A percentile compares a stretch with the other conserved stretches of the same genome.
Evolutionary conservation across 2,113 vertebrate genomes (phyloP).

Genomic region (Ariopsis seemanni): DNA sequence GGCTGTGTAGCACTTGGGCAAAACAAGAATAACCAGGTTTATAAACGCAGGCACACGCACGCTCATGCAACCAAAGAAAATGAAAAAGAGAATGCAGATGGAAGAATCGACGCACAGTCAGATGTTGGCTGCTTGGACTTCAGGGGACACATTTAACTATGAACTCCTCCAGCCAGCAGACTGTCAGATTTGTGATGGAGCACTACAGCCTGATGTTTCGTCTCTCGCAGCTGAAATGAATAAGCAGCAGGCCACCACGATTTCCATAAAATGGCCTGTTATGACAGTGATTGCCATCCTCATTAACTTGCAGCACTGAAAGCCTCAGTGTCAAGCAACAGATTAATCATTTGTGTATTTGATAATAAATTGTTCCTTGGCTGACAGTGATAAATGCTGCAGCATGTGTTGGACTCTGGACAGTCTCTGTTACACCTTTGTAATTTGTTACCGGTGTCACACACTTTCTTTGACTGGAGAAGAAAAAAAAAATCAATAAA

Average conservation of each 20-base stretch:
- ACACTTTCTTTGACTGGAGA: slow-evolving; percentile 37
- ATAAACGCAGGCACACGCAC: slow-evolving; percentile 35
- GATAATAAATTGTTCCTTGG: slow-evolving; percentile 47
- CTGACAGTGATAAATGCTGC: slow-evolving; percentile 54
- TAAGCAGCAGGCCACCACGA: slow-evolving; percentile 27
- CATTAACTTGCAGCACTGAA: slow-evolving; percentile 45
- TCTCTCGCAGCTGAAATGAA: slow-evolving; percentile 28
- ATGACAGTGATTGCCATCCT: slow-evolving; percentile 52
- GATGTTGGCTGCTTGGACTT: slow-evolving; percentile 32
- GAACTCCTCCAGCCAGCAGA: slow-evolving; percentile 30
- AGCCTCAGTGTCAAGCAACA: slow-evolving; percentile 43
- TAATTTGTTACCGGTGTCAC: slow-evolving; percentile 45
- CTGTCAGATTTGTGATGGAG: slow-evolving; percentile 33
- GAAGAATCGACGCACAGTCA: slow-evolving; percentile 4
- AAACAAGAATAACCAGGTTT: slow-evolving; percentile 64
- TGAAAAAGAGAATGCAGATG: not conserved
- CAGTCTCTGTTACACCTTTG: slow-evolving; percentile 46
- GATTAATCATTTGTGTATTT: slow-evolving; percentile 55
- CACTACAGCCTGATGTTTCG: not conserved
- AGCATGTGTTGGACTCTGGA: slow-evolving; percentile 26
- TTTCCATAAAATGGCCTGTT: slow-evolving; percentile 44
- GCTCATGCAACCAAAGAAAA: not conserved
- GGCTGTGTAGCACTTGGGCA: slow-evolving; percentile 37
- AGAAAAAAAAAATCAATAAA: slow-evolving; percentile 47
- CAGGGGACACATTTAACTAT: slow-evolving; percentile 38